Evolutionary conservation across 1,140 invertebrate species (phyloP), one percentile per base, ranked within the genome.

Genomic region (Diorhabda sublineata): DNA sequence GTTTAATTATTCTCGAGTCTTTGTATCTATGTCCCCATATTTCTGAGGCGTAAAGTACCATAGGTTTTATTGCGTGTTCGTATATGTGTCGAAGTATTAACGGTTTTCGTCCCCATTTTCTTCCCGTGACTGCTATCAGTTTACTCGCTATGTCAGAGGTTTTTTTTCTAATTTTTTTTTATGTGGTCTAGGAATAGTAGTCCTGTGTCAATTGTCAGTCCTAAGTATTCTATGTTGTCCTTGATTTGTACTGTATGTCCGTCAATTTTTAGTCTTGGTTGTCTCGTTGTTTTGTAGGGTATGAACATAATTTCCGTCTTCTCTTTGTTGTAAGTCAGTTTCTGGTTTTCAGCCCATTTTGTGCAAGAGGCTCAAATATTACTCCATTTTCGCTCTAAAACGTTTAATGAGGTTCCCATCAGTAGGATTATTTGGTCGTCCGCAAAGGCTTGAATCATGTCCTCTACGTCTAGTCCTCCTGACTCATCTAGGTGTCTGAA

Each of bases 251-350:
- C 42, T 9, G n/a, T 65, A n/a, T 8, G 59, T 41, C 57, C 57
- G 2, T 52, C 63, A 5, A 70, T 60, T 61, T 60, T 58, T 2
- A 75, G 4, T 58, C 42, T 41, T 41, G 70, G 74, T 47, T 43
- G 58, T 70, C 72, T 67, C n/a, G 64, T 64, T 26, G n/a, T 58
- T 58, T 45, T 66, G 2, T 2, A n/a, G 3, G 6, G 2, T 59
- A 64, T 52, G 56, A 72, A 74, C 60, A 75, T 72, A 9, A 58
- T 58, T 11, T 69, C 69, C 2, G 74, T 75, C 57, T 74, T 75
- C 0, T 68, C 45, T n/a, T 26, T 42, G 45, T 73, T 73, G 57
- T 75, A 74, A 8, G 45, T 63, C 5, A 72, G 42, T 61, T 64
- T 66, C 41, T 58, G 45, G 43, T 8, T 44, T 4, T 5, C 52